These are phyloP conservation scores for Diadumene lineata DNA, from an alignment of 92 coral and sea anemone species.

Conservation along the genomic window DNA sequence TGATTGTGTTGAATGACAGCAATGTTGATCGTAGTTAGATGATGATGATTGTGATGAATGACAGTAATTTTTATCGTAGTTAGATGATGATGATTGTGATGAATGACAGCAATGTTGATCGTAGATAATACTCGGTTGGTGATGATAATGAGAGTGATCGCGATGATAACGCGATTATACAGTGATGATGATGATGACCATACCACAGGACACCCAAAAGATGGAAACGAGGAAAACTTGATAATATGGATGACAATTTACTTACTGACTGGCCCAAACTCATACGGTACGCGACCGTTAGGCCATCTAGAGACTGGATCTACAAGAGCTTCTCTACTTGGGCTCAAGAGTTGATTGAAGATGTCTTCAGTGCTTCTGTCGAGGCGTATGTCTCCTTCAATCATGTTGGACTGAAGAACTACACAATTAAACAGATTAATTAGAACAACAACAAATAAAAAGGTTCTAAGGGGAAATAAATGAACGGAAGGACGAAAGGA, in stretches of 20 bases:
- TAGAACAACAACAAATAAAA: no score
- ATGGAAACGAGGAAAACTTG: no score
- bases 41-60: background rate
- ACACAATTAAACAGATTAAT: no score
- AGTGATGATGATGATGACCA: no score
- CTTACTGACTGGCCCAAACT: constrained; percentile 55
- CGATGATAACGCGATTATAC: no score
- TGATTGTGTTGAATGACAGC: background rate
- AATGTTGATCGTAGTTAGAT: background rate
- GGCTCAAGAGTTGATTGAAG: constrained; percentile 23
- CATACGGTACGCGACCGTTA: constrained; percentile 48
- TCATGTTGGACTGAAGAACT: constrained; percentile 32
- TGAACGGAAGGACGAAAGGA: background rate
- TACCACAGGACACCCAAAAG: no score
- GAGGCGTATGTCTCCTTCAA: constrained; percentile 59
- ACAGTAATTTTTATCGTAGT: no score
- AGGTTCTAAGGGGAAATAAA: background rate
- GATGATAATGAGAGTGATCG: background rate
- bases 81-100: no score
- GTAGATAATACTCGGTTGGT: no score
- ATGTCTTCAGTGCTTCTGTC: constrained; percentile 46
- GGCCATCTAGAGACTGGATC: constrained; percentile 49
- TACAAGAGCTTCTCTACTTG: constrained; percentile 49
- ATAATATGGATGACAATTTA: background rate
- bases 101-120: background rate